Conservation (phyloP, 2,113 vertebrate species). For the Eptatretus burgeri region DNA sequence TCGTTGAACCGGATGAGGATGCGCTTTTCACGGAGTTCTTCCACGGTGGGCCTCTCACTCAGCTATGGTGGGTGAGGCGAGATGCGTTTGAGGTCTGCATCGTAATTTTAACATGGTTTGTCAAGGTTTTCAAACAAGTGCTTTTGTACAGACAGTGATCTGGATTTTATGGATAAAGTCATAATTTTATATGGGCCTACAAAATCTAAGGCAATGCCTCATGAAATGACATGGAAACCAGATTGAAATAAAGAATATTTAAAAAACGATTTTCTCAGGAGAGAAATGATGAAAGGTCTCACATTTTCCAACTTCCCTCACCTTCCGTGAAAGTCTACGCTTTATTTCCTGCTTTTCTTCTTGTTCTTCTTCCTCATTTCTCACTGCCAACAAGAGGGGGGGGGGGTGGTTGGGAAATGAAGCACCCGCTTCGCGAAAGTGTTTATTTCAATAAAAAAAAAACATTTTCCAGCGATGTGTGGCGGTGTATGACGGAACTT, state of each 20-base stretch:
- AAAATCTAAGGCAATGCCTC: too few species aligned
- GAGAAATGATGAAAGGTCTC: not conserved
- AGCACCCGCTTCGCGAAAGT: too few species aligned
- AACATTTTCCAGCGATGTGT: too few species aligned
- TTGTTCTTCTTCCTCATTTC: conserved; percentile 84
- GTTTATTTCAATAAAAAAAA: too few species aligned
- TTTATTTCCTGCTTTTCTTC: conserved; percentile 95
- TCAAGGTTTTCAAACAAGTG: not conserved
- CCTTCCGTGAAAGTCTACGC: conserved; percentile 65
- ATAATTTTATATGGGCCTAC: too few species aligned
- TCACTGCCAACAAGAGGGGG: conserved; percentile 32
- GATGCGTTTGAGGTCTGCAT: not conserved
- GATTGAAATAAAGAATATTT: not conserved
- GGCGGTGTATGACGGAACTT: too few species aligned
- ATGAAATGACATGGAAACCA: too few species aligned
- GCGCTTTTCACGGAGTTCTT: conserved; percentile 71
- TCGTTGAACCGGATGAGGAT: conserved; percentile 93
- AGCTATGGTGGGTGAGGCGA: conserved; percentile 24
- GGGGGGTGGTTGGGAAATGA: not conserved
- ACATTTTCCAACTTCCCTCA: conserved; percentile 18
- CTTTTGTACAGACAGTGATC: not conserved
- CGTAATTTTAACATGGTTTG: not conserved
- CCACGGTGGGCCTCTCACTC: conserved; percentile 82
- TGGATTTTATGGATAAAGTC: not conserved
- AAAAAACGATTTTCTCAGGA: not conserved